Percentiles rank a stretch among this genome's conserved stretches.
Conservation (phyloP, 2,888 invertebrate species). For the Microctonus hyperodae region DNA sequence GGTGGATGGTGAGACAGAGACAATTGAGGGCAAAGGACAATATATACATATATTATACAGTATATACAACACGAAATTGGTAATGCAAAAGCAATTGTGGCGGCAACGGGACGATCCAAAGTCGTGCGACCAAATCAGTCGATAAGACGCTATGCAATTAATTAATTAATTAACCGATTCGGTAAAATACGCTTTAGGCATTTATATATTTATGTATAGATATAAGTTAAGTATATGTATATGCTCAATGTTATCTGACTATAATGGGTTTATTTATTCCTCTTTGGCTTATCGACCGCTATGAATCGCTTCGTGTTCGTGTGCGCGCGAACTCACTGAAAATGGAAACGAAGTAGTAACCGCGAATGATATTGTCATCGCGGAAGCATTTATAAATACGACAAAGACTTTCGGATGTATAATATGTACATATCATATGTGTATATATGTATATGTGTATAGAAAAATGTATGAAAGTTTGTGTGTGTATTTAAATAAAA, state of each 20-base stretch:
- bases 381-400: background rate
- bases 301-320: constrained; percentile 35
- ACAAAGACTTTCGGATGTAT: background rate
- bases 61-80: constrained; percentile 33
- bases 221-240: constrained; percentile 2
- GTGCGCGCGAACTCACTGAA: constrained; percentile 14
- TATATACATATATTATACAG: too few relatives aligned
- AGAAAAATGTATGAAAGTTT: background rate
- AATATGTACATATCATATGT: too few relatives aligned
- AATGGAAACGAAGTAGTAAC: constrained; percentile 25
- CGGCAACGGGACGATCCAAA: constrained; percentile 35
- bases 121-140: constrained; percentile 43
- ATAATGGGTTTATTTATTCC: constrained; percentile 44
- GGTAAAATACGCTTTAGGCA: constrained; percentile 35
- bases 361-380: constrained; percentile 23
- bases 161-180: constrained; percentile 44
- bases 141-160: constrained; percentile 43
- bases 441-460: background rate
- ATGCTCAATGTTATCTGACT: constrained; percentile 28
- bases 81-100: constrained; percentile 37
- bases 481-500: background rate
- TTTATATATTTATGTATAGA: constrained; percentile 3
- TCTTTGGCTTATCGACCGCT: constrained; percentile 39
- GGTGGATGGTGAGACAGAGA: constrained; percentile 4
- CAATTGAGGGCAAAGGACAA: constrained; percentile 19